A percentile compares a stretch with the other conserved stretches of the same genome.
phyloP scores from a whole-genome alignment of 1,140 invertebrate species.

The Pararge aegeria region DNA sequence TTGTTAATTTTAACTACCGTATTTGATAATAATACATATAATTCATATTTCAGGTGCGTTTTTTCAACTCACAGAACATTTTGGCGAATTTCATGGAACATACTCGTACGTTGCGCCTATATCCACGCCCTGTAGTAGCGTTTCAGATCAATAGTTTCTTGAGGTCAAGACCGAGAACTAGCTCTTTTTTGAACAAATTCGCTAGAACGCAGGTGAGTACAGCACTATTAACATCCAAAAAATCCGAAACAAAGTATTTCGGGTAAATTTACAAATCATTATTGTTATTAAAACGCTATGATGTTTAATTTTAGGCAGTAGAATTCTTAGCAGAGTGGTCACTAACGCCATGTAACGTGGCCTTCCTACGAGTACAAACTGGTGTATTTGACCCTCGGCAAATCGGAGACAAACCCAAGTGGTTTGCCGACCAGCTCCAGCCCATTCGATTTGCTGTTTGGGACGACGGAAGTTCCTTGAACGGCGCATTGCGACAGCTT shows the following conservation, averaged over 20 bases:
- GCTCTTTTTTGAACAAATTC: constrained; percentile 94
- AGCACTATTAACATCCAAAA: too few relatives aligned
- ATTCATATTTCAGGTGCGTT: constrained; percentile 86
- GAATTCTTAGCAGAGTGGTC: constrained; percentile 99
- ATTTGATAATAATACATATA: not conserved
- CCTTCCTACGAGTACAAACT: constrained; percentile 97
- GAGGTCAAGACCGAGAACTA: constrained; percentile 92
- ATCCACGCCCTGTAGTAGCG: constrained; percentile 98
- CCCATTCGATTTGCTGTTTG: constrained; percentile 95
- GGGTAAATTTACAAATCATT: too few relatives aligned
- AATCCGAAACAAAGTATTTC: too few relatives aligned
- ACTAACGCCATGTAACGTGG: constrained; percentile 97
- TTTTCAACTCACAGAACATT: constrained; percentile 98
- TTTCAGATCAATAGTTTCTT: constrained; percentile 99
- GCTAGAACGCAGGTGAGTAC: constrained; percentile 92
- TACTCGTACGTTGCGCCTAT: constrained; percentile 96
- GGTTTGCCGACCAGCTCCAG: constrained; percentile 93
- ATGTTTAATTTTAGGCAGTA: constrained; percentile 89
- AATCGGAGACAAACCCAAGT: constrained; percentile 98
- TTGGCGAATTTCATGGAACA: constrained; percentile 99
- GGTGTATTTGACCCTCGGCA: constrained; percentile 96
- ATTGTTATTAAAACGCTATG: too few relatives aligned
- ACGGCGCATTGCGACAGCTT: constrained; percentile 86
- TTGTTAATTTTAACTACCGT: not conserved
- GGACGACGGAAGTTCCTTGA: constrained; percentile 91